Evolutionary conservation across 30 jellyfish, hydroid and myxozoan genomes (phyloP).

Genomic region (Cassiopea andromeda): DNA sequence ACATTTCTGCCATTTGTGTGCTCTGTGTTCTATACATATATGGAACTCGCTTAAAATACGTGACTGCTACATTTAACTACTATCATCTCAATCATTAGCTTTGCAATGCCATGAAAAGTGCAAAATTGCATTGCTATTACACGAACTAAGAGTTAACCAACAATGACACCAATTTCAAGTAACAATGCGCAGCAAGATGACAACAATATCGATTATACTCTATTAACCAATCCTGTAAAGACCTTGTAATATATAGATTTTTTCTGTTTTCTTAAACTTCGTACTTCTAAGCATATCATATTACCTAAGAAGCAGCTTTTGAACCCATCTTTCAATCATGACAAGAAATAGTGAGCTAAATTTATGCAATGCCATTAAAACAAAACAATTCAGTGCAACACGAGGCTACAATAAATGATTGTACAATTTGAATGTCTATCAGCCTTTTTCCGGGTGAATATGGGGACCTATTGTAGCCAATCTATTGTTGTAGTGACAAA

Average conservation of each 20-base stretch:
- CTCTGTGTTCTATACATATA: conserved; percentile 58
- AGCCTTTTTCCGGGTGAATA: too few relatives aligned
- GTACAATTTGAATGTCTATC: too few relatives aligned
- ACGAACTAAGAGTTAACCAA: background rate
- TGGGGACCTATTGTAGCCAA: too few relatives aligned
- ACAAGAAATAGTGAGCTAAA: background rate
- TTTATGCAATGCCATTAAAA: background rate
- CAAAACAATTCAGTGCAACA: too few relatives aligned
- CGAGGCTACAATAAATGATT: too few relatives aligned
- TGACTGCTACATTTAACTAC: background rate
- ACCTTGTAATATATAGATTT: background rate
- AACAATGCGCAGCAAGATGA: background rate
- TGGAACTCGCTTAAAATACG: conserved; percentile 29
- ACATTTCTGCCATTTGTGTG: conserved; percentile 8
- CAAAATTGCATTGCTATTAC: background rate
- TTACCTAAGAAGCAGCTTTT: background rate
- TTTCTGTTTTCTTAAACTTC: background rate
- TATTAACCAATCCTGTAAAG: background rate
- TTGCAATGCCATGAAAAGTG: background rate
- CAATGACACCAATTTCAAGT: background rate
- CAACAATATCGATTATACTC: background rate
- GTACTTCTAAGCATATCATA: background rate
- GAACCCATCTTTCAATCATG: background rate
- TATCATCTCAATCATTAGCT: background rate
- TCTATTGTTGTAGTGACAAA: too few relatives aligned